A percentile compares a stretch with the other conserved stretches of the same genome.
Evolutionary conservation across 2,888 invertebrate genomes (phyloP).

Genomic region (Idaea straminata): DNA sequence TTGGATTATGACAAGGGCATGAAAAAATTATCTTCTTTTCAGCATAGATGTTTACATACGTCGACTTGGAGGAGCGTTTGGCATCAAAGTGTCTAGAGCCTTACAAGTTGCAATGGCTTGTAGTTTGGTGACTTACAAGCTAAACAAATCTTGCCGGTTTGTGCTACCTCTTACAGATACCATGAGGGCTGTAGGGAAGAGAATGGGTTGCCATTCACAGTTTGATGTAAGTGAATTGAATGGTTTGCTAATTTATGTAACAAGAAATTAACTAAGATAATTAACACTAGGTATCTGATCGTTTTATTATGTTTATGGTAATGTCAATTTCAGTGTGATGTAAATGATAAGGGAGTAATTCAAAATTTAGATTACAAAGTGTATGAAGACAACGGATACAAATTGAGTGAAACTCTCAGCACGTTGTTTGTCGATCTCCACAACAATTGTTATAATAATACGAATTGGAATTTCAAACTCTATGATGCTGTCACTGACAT

Average conservation of each 20-base stretch:
- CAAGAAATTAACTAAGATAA: background rate
- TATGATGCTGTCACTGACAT: conserved; percentile 43
- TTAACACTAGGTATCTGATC: background rate
- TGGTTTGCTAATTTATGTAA: background rate
- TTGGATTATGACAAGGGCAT: too few relatives aligned
- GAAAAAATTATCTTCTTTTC: conserved; percentile 12
- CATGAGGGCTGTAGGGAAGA: conserved; percentile 81
- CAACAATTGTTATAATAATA: conserved; percentile 42
- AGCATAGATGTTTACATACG: conserved; percentile 83
- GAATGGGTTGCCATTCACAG: conserved; percentile 67
- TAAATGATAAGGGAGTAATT: conserved; percentile 66
- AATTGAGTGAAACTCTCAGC: conserved; percentile 38
- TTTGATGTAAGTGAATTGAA: conserved; percentile 77
- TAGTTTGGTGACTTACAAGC: conserved; percentile 78
- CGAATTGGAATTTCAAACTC: conserved; percentile 41
- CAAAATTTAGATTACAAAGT: conserved; percentile 66
- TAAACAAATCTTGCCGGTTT: conserved; percentile 83
- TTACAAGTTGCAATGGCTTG: conserved; percentile 63
- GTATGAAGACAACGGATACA: conserved; percentile 68
- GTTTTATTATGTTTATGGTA: background rate
- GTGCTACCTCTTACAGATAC: conserved; percentile 82
- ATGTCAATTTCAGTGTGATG: conserved; percentile 32
- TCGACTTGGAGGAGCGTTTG: conserved; percentile 78
- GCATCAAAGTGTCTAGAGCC: conserved; percentile 84
- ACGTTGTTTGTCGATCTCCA: conserved; percentile 27